These are phyloP conservation scores for Timema podura DNA, from an alignment of 2,888 invertebrate genomes.

Conservation along the genomic window DNA sequence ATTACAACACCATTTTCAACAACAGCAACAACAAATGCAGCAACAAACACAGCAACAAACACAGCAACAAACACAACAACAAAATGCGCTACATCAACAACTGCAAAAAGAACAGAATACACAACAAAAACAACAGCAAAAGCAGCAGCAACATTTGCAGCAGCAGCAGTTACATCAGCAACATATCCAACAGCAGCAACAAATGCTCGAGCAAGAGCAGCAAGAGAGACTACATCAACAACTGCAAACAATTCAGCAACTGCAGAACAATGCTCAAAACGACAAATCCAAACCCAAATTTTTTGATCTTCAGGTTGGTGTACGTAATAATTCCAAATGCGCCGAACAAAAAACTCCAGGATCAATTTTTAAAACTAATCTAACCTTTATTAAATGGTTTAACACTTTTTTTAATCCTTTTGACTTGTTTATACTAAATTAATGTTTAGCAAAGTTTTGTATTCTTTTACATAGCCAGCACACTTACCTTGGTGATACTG, in stretches of 20 bases:
- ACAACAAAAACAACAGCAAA: conserved; percentile 17
- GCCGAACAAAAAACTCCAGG: no score
- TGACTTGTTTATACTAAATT: no score
- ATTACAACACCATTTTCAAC: conserved; percentile 8
- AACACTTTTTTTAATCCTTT: no score
- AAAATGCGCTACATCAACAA: conserved; percentile 4
- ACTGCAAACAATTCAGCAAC: conserved; percentile 31
- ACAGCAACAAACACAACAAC: conserved; percentile 12
- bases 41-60: conserved; percentile 10
- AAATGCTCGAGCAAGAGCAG: conserved; percentile 24
- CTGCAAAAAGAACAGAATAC: conserved; percentile 9
- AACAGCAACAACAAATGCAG: conserved; percentile 1
- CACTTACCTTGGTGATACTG: no score
- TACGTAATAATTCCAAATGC: no score
- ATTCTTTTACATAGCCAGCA: no score
- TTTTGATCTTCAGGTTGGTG: conserved; percentile 28
- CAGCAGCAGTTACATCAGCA: conserved; percentile 27
- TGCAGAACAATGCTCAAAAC: conserved; percentile 21
- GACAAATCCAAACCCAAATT: conserved; percentile 26
- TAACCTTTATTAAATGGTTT: no score
- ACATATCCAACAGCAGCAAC: conserved; percentile 31
- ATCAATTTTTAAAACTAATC: no score
- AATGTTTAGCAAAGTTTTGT: no score
- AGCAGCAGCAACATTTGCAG: conserved; percentile 27
- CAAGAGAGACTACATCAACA: conserved; percentile 22